Conservation (phyloP, 2,113 vertebrate genomes). For the Pleuronectes platessa region DNA sequence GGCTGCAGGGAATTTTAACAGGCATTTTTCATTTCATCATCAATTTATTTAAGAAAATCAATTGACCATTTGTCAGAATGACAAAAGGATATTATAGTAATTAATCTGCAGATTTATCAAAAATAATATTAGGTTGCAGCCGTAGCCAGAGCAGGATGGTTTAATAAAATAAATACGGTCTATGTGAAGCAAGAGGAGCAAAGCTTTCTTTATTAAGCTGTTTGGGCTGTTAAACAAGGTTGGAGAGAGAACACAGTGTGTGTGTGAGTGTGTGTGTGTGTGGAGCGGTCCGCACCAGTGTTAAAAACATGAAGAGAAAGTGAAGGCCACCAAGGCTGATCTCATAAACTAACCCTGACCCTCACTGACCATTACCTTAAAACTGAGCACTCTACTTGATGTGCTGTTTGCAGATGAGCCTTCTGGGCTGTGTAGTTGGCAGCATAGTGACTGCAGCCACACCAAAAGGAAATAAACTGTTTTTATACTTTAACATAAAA, state of each 20-base stretch:
- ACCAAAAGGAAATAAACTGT: conserved; percentile 38
- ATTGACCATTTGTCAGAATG: background rate
- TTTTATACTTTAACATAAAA: background rate
- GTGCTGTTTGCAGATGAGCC: conserved; percentile 9
- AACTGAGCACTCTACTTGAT: conserved; percentile 13
- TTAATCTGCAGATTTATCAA: background rate
- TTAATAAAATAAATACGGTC: background rate
- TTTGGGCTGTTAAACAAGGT: conserved; percentile 14
- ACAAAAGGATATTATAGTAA: background rate
- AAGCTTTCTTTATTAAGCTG: conserved; percentile 13
- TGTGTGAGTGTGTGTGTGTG: too few relatives aligned
- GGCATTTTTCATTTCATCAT: background rate
- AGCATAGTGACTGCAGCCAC: conserved; percentile 19
- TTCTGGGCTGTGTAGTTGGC: conserved; percentile 7
- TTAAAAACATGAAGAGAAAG: conserved; percentile 5
- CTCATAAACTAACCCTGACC: conserved; percentile 10
- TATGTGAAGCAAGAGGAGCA: conserved; percentile 1
- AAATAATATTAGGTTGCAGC: background rate
- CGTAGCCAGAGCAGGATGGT: too few relatives aligned
- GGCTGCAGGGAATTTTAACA: background rate
- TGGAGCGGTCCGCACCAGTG: background rate
- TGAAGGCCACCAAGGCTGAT: conserved; percentile 5
- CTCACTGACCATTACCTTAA: background rate
- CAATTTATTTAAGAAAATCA: too few relatives aligned
- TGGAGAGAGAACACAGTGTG: conserved; percentile 8